A percentile compares a stretch with the other conserved stretches of the same genome.
phyloP scores from a whole-genome alignment of 2,113 vertebrate genomes.

The Arenaria interpres region DNA sequence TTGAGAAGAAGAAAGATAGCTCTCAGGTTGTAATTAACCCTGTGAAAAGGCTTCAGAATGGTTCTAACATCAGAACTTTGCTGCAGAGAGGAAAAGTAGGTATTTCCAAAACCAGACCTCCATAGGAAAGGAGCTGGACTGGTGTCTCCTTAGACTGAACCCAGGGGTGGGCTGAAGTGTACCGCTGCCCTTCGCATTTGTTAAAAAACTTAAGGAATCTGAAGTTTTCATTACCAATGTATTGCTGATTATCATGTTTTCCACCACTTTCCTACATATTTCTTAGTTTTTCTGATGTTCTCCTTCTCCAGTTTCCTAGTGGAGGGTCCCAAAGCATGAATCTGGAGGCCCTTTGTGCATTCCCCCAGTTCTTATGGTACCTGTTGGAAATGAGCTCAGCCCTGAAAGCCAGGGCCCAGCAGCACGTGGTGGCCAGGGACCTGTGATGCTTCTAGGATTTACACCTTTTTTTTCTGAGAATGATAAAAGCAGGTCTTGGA shows the following conservation, averaged over 20 bases:
- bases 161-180: not conserved
- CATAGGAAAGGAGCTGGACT: not conserved
- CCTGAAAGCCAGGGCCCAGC: not conserved
- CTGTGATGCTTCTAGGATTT: not conserved
- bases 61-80: not conserved
- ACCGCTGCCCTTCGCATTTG: not conserved
- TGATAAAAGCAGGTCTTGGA: not conserved
- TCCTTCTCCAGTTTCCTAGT: not conserved
- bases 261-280: not conserved
- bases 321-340: not conserved
- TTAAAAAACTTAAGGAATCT: not conserved
- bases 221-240: not conserved
- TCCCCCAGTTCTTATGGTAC: not conserved
- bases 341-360: not conserved
- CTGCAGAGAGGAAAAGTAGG: not conserved
- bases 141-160: not conserved
- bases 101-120: not conserved
- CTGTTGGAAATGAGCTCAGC: not conserved
- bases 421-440: not conserved
- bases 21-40: not conserved
- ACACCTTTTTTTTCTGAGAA: not conserved
- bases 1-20: not conserved
- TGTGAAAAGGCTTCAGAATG: not conserved
- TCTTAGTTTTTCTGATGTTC: not conserved
- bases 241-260: not conserved